Conservation (phyloP, 2,113 vertebrate genomes). For the Nothobranchius kuhntae region DNA sequence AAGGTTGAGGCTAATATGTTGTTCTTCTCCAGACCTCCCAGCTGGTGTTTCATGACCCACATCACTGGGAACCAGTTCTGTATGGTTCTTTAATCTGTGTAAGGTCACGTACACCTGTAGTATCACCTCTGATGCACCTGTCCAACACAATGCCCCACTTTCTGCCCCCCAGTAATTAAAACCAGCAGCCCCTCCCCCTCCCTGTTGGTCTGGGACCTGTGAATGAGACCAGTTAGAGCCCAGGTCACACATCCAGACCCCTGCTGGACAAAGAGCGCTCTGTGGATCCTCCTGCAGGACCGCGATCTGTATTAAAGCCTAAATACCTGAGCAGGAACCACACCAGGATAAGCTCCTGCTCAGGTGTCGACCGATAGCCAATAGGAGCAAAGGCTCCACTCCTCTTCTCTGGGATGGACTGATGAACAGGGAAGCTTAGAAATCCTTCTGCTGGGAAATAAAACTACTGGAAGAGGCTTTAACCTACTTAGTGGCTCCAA, state of each 20-base stretch:
- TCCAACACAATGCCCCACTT: constrained; percentile 29
- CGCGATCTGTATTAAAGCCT: constrained; percentile 3
- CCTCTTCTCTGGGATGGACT: background rate
- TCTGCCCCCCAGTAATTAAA: constrained; percentile 29
- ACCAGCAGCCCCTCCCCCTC: background rate
- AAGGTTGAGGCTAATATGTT: too few species aligned
- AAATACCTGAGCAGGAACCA: constrained; percentile 37
- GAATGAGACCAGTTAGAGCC: constrained; percentile 43
- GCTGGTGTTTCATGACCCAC: background rate
- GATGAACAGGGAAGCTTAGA: constrained; percentile 13
- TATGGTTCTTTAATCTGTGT: background rate
- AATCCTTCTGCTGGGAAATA: background rate
- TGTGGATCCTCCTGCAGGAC: constrained; percentile 34
- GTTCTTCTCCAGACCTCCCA: too few species aligned
- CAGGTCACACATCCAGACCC: constrained; percentile 35
- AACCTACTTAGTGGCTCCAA: too few species aligned
- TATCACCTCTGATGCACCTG: constrained; percentile 18
- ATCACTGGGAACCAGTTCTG: too few species aligned
- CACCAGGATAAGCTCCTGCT: constrained; percentile 45
- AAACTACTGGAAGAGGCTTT: too few species aligned
- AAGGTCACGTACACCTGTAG: background rate
- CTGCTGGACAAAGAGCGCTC: constrained; percentile 53
- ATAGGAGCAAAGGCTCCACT: constrained; percentile 12
- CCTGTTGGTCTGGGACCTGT: constrained; percentile 25
- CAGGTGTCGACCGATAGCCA: constrained; percentile 53